These are phyloP conservation scores for Rhinoderma darwinii DNA, from an alignment of 2,113 vertebrate species.

Conservation along the genomic window DNA sequence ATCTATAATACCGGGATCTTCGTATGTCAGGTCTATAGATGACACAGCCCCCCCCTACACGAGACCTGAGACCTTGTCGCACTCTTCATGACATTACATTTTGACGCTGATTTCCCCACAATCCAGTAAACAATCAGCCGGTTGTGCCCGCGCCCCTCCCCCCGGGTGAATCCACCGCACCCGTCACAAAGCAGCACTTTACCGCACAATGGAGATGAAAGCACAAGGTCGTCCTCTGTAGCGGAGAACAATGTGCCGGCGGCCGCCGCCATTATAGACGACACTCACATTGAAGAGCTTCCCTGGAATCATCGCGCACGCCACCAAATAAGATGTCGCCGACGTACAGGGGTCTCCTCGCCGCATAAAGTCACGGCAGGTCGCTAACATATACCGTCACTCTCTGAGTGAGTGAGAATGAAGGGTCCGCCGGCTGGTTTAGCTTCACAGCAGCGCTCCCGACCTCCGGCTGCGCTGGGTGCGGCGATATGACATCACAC, in stretches of 20 bases:
- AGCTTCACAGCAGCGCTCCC: no score
- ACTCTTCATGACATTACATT: not conserved
- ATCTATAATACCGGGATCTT: no score
- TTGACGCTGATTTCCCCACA: not conserved
- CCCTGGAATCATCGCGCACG: not conserved
- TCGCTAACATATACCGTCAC: no score
- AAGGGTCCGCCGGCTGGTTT: no score
- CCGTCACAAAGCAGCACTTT: not conserved
- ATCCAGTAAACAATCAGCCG: not conserved
- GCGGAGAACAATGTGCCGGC: not conserved
- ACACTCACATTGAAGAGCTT: not conserved
- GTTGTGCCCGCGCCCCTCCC: no score
- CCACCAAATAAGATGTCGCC: no score
- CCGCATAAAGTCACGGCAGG: no score
- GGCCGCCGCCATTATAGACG: not conserved
- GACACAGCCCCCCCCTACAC: not conserved
- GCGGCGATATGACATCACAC: no score
- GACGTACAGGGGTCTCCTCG: no score
- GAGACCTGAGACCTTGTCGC: not conserved
- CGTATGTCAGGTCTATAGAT: not conserved
- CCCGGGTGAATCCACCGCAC: not conserved
- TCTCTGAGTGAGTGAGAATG: no score
- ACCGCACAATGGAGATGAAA: not conserved
- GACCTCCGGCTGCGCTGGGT: no score
- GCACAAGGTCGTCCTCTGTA: conserved; percentile 4